Evolutionary conservation across 1,140 invertebrate species (phyloP).

Genomic region (Dinothrombium tinctorium): DNA sequence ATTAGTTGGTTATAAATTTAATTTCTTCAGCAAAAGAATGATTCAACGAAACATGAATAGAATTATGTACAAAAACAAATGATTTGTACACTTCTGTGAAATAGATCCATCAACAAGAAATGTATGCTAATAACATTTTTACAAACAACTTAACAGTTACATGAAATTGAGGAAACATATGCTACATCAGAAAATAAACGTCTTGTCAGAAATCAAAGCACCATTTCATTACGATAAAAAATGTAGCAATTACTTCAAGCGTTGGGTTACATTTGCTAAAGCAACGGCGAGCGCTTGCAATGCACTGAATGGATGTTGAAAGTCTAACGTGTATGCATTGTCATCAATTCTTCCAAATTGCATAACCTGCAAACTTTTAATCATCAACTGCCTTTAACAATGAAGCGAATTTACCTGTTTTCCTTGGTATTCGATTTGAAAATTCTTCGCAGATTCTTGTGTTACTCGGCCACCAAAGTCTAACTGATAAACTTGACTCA

Average conservation of each 20-base stretch:
- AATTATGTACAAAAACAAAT: too few species aligned
- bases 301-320: slow-evolving; percentile 94
- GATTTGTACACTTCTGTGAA: too few species aligned
- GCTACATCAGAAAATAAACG: too few species aligned
- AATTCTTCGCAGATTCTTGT: slow-evolving; percentile 97
- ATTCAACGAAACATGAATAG: too few species aligned
- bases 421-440: slow-evolving; percentile 90
- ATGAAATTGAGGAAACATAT: too few species aligned
- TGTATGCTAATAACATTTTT: too few species aligned
- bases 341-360: slow-evolving; percentile 96
- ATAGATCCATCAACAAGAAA: too few species aligned
- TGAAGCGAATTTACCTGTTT: slow-evolving; percentile 46
- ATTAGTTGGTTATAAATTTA: too few species aligned
- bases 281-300: slow-evolving; percentile 95
- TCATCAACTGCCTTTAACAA: neutral
- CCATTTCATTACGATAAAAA: slow-evolving; percentile 3
- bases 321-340: slow-evolving; percentile 94
- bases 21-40: too few species aligned
- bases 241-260: slow-evolving; percentile 92
- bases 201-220: too few species aligned
- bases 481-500: slow-evolving; percentile 92
- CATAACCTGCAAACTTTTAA: slow-evolving; percentile 59
- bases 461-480: slow-evolving; percentile 98
- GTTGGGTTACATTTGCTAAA: slow-evolving; percentile 90
- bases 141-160: too few species aligned